Evolutionary conservation across 1,140 invertebrate genomes (phyloP), one percentile per base, ranked within the genome.

Genomic region (Saccostrea cuccullata): DNA sequence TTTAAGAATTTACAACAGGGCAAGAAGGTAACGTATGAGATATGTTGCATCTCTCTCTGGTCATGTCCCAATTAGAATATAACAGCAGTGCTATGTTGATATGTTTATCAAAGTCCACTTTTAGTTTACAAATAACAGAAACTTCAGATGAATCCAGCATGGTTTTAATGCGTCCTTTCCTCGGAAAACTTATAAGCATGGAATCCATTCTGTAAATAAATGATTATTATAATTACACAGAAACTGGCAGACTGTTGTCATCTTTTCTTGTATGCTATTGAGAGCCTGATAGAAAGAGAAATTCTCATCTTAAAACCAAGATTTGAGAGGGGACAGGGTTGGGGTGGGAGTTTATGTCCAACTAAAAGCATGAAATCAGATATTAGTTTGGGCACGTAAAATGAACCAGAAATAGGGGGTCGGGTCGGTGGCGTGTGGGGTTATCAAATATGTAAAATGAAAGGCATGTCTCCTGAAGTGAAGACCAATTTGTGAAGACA

Each of bases 21-120:
- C 70, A 77, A 11, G 4, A 77, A 77, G 70, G 70, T 77, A 77
- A 77, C 70, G 70, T 77, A 77, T 77, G 70, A 77, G 70, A 77
- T 77, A 26, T 77, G 70, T 77, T 77, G 70, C 70, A 77, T 77
- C 70, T 77, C 70, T 77, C 70, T 47, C 15, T 64, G 58, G 8
- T 64, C 58, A 64, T 64, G 58, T 17, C 58, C 58, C 70, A 30
- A 15, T 77, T 77, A 77, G 70, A 77, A 26, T 36, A 36, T 77
- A 77, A 77, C 70, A 36, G 70, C 70, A 77, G 26, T 77, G 70
- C 26, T 36, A 77, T 77, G 70, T 77, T 77, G 26, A 77, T 77
- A 26, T 77, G 70, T 77, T 77, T 77, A 77, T 77, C 23, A 30
- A 36, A 77, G 26, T 77, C 70, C 70, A 13, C 26, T 26, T 15